Evolutionary conservation across 2,888 invertebrate species (phyloP).

Genomic region (Leucania comma): DNA sequence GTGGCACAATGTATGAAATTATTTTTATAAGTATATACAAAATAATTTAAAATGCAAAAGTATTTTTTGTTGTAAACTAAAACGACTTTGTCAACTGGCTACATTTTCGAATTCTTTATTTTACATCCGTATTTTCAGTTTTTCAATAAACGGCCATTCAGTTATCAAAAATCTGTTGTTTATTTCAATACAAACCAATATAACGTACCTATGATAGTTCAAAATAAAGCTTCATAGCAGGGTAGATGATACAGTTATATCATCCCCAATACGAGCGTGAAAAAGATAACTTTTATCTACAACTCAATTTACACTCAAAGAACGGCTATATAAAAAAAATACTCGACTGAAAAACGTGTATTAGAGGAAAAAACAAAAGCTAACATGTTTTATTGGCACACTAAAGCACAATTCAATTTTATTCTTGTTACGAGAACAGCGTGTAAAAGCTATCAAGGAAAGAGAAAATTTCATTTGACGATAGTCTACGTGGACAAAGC

Average conservation of each 20-base stretch:
- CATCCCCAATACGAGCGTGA: neutral
- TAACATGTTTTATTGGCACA: constrained; percentile 53
- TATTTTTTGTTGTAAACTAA: neutral
- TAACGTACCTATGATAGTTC: neutral
- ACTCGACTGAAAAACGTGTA: constrained; percentile 41
- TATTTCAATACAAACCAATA: neutral
- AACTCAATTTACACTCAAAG: constrained; percentile 21
- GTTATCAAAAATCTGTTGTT: neutral
- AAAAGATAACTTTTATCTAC: constrained; percentile 14
- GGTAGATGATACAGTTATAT: neutral
- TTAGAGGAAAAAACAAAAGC: constrained; percentile 42
- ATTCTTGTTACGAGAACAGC: constrained; percentile 35
- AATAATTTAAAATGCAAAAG: constrained; percentile 4
- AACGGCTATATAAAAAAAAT: constrained; percentile 22
- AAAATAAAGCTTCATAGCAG: constrained; percentile 5
- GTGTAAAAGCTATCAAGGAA: constrained; percentile 54
- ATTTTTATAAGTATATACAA: too few species aligned
- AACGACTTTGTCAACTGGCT: neutral
- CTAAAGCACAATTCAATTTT: constrained; percentile 53
- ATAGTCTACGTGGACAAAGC: constrained; percentile 47
- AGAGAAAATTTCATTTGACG: constrained; percentile 50
- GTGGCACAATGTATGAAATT: neutral
- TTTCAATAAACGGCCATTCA: too few species aligned
- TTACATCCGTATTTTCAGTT: neutral
- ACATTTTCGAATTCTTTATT: neutral